These are phyloP conservation scores for Alethe diademata DNA, from an alignment of 2,113 vertebrate genomes.

Conservation along the genomic window DNA sequence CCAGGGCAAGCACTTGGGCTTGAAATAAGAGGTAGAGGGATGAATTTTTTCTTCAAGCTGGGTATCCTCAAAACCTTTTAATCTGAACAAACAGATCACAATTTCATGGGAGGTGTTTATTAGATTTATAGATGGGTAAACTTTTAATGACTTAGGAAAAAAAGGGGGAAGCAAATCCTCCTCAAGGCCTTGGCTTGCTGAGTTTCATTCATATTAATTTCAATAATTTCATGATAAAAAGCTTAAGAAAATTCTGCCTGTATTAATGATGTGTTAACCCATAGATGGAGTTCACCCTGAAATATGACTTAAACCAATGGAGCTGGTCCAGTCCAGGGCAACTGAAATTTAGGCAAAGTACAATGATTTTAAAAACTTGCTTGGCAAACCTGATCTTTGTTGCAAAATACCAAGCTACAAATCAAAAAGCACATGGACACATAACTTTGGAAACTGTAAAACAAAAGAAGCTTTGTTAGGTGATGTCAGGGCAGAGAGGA, in stretches of 20 bases:
- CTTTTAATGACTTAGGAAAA: background rate
- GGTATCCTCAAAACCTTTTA: background rate
- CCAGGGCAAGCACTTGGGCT: background rate
- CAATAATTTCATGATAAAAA: background rate
- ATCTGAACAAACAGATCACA: background rate
- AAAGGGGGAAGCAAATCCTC: background rate
- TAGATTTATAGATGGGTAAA: background rate
- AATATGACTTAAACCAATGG: background rate
- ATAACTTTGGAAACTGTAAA: background rate
- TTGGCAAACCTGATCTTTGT: background rate
- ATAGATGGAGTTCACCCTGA: background rate
- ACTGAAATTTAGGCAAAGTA: background rate
- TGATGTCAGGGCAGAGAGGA: background rate
- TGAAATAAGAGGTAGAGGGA: background rate
- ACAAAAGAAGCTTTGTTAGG: background rate
- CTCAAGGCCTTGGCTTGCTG: background rate
- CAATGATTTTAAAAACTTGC: background rate
- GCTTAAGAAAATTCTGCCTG: background rate
- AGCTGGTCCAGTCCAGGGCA: background rate
- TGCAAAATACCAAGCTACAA: background rate
- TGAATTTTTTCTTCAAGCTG: background rate
- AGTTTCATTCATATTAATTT: background rate
- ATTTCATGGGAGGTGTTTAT: background rate
- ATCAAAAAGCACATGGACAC: background rate
- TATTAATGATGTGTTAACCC: background rate